Evolutionary conservation across 1,140 invertebrate species (phyloP), one percentile per base, ranked within the genome.

Genomic region (Tribolium madens): DNA sequence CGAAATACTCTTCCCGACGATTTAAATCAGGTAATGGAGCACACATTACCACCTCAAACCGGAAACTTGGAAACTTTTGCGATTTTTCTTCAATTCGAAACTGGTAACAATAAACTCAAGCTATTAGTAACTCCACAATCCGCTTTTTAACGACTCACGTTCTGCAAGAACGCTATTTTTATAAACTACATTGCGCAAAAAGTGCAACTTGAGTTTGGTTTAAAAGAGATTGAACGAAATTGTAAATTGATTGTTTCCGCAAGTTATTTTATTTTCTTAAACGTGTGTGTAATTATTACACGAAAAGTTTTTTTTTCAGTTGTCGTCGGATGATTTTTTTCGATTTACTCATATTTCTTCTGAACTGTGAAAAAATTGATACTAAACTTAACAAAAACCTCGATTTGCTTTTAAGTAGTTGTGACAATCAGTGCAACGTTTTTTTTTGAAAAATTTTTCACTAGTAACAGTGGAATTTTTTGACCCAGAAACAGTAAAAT

Each of bases 1-100:
- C 17, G 48, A 50, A 50, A 50, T 50, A 50, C 48, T 50, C 48
- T 50, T 50, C 15, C n/a, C 48, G 15, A 12, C 52, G 52, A 57
- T 57, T 57, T 57, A 57, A 57, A 57, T 57, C 52, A 57, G 52
- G 52, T 57, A 57, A 57, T 57, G 52, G 52, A 26, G 52, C 52
- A 57, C 13, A 57, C 52, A 57, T 57, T 57, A 26, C 52, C 52
- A 57, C 52, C 52, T 26, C 52, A 6, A 18, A 18, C 15, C 52
- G 52, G 52, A 18, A 57, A 18, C 15, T 57, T n/a, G 14, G 18
- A 17, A 50, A 50, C 13, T 50, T 50, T n/a, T 15, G 48, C 52
- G n/a, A 57, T 26, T 57, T 57, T 57, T 57, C 14, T 15, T 17
- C 21, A 26, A 26, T 26, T 26, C 21, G 21, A 26, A 15, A 12